Evolutionary conservation across 2,888 invertebrate species (phyloP), one percentile per base, ranked within the genome.

Genomic region (Dorcus hopei): DNA sequence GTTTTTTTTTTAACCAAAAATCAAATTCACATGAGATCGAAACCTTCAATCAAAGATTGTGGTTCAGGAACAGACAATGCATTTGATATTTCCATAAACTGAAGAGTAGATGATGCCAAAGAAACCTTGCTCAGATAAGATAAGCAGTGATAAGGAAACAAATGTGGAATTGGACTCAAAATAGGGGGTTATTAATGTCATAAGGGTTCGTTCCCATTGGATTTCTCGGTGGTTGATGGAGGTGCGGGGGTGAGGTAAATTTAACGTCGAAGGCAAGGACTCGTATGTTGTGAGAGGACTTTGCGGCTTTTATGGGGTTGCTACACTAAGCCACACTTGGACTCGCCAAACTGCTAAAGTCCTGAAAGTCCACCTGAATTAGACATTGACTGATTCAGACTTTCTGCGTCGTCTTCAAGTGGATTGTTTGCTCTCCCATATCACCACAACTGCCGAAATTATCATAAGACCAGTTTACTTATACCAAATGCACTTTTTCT

Each of bases 401-500:
- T 83, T 68, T 88, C 88, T 50, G 84, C 85, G 70, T 85, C 85
- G 70, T 89, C 81, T 69, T 89, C 89, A 58, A 84, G 84, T 0
- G 86, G 86, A 0, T 86, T 76, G 70, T 79, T 88, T 79, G 83
- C 76, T 91, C 87, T 67, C 88, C 84, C 75, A 89, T 87, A 81
- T 93, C 89, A 74, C 90, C 88, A 74, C 91, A 89, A 74, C 93
- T 88, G 70, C 89, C 91, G 68, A 90, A 79, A 73, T 90, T 88
- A 71, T 88, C 89, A 76, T 89, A 88, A 62, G 85, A 65, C 82
- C 82, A 70, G 90, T 88, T 83, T 94, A 95, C 90, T 94, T 90
- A 83, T 95, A 95, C 70, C 95, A 91, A 76, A 95, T 92, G 85
- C 95, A 85, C n/a, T n/a, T n/a, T n/a, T n/a, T n/a, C n/a, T n/a